Conservation (phyloP, 2,113 vertebrate species). For the Megalops atlanticus region DNA sequence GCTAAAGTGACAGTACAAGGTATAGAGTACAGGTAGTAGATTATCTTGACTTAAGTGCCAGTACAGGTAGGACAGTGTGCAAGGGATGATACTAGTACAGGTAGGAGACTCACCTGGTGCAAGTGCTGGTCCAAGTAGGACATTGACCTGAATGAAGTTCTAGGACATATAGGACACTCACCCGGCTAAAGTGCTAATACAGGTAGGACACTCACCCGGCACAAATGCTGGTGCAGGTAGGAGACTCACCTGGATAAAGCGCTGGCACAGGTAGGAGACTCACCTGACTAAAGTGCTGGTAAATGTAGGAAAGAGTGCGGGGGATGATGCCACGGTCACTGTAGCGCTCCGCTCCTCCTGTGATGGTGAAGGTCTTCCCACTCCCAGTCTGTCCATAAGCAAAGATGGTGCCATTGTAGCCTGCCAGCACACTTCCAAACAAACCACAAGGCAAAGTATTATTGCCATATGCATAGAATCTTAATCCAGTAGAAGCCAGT, state of each 20-base stretch:
- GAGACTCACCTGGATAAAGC: neutral
- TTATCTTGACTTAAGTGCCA: too few species aligned
- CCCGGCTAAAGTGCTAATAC: conserved; percentile 47
- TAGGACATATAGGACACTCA: conserved; percentile 38
- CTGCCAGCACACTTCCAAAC: conserved; percentile 79
- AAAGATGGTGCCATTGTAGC: conserved; percentile 94
- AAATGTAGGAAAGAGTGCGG: conserved; percentile 87
- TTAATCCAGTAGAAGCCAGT: too few species aligned
- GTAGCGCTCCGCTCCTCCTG: conserved; percentile 88
- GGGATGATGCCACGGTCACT: conserved; percentile 90
- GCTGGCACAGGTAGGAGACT: neutral
- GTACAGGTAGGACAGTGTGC: too few species aligned
- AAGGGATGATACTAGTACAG: neutral
- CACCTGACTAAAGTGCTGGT: conserved; percentile 80
- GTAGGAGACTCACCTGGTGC: neutral
- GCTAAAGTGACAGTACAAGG: too few species aligned
- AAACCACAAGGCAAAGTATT: conserved; percentile 19
- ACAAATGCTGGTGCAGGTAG: neutral
- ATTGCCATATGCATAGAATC: too few species aligned
- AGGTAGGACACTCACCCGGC: neutral
- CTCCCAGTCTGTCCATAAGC: conserved; percentile 97
- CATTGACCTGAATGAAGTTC: too few species aligned
- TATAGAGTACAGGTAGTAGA: too few species aligned
- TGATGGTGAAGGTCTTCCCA: conserved; percentile 96
- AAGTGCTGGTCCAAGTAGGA: neutral